Conservation (phyloP, 2,888 invertebrate species). For the Willowsia nigromaculata region DNA sequence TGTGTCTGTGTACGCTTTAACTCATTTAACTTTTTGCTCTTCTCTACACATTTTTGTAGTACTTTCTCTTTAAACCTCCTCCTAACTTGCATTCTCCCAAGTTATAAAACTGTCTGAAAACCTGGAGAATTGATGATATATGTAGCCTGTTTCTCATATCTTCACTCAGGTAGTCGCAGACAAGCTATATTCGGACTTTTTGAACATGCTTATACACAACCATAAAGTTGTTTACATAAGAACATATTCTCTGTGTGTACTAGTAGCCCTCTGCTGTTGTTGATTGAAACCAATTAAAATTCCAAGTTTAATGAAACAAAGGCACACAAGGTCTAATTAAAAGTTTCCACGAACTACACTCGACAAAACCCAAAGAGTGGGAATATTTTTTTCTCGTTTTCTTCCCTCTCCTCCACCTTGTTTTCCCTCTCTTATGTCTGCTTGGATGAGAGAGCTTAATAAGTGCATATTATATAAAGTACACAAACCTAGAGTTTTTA, state of each 20-base stretch:
- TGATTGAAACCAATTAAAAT: conserved; percentile 73
- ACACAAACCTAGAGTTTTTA: neutral
- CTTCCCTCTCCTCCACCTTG: neutral
- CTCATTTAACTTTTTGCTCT: conserved; percentile 38
- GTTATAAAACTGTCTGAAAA: conserved; percentile 56
- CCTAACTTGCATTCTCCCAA: conserved; percentile 16
- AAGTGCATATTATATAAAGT: too few relatives aligned
- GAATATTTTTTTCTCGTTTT: neutral
- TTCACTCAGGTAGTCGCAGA: neutral
- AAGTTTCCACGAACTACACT: conserved; percentile 69
- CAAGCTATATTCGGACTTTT: neutral
- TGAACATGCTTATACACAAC: neutral
- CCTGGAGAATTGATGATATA: conserved; percentile 43
- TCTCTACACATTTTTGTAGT: conserved; percentile 42
- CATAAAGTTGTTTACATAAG: neutral
- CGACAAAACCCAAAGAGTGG: conserved; percentile 47
- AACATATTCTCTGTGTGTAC: neutral
- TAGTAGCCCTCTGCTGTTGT: conserved; percentile 38
- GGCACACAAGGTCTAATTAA: conserved; percentile 71
- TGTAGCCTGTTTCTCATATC: conserved; percentile 8
- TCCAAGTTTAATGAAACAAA: conserved; percentile 72
- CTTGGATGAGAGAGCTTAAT: too few relatives aligned
- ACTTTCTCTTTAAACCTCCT: conserved; percentile 18
- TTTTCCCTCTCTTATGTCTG: neutral
- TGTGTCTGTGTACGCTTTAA: too few relatives aligned